phyloP scores from a whole-genome alignment of 1,140 invertebrate genomes.

The Drosophila busckii region DNA sequence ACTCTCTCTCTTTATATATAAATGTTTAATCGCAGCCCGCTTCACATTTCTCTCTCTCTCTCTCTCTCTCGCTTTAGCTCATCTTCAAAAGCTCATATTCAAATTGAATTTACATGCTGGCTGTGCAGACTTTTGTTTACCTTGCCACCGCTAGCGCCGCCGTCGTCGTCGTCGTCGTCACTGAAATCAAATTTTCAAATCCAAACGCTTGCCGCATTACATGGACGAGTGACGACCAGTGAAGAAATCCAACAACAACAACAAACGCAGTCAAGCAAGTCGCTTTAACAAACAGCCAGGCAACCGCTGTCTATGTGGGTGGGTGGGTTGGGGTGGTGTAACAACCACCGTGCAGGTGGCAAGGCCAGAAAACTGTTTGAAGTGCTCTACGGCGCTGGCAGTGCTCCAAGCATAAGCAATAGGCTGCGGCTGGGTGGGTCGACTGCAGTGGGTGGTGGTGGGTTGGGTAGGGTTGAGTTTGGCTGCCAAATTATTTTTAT shows the following conservation, averaged over 20 bases:
- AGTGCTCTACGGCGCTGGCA: constrained; percentile 22
- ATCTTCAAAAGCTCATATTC: constrained; percentile 50
- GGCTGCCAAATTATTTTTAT: constrained; percentile 64
- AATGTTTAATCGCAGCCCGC: no score
- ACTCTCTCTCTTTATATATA: no score
- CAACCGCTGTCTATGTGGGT: neutral
- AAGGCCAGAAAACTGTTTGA: constrained; percentile 54
- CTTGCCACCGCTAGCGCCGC: constrained; percentile 23
- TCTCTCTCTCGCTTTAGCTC: neutral
- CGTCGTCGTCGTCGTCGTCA: neutral
- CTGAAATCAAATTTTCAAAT: constrained; percentile 38
- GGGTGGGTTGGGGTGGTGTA: no score
- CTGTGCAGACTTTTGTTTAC: constrained; percentile 59
- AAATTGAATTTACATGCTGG: constrained; percentile 76
- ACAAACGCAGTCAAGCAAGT: constrained; percentile 15
- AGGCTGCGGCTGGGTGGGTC: neutral
- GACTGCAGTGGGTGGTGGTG: no score
- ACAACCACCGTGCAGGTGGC: constrained; percentile 27
- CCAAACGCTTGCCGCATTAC: constrained; percentile 28
- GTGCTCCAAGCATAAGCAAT: no score
- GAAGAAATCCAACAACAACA: constrained; percentile 9
- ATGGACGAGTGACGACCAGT: constrained; percentile 35
- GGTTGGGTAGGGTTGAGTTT: neutral
- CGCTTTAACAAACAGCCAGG: neutral
- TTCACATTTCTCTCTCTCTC: neutral